Base-by-base conservation (phyloP, 2,113 vertebrate genomes). In the Syrmaticus mikado region DNA sequence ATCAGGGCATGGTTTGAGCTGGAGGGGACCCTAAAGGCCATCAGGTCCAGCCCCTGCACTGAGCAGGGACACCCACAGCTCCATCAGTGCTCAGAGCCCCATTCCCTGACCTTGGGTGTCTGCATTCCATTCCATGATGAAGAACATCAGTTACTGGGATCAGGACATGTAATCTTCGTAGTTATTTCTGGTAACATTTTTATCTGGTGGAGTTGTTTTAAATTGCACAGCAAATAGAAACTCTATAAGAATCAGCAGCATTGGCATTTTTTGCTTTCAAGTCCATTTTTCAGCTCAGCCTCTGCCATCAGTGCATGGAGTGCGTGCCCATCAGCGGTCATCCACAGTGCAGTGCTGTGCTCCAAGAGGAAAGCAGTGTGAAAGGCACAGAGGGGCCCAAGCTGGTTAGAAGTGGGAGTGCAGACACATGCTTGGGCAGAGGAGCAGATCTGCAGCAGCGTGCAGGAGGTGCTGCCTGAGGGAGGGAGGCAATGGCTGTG, bases 381-480 rank as follows among this genome's bases (percentile, higher is more conserved):
- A 22, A 36, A 43, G 25, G 28, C 11, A 65, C 20, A 55, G 20
- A 32, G 40, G 71, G 57, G 41, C 28, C 62, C 24, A 34, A 48
- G 18, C 41, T 61, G 28, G 30, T 48, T 30, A 20, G 48, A 22
- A 15, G n/a, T 52, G 10, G 36, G 19, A 65, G 28, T 40, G 38
- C 58, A 41, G 57, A 13, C 34, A 17, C 10, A 3, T 32, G 61
- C 45, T 58, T 24, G 18, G 36, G 68, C 67, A 40, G 62, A 52
- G 41, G 27, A 45, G 19, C 6, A 10, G n/a, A n/a, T 55, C 28
- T 75, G 75, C 43, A 52, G 74, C 36, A 38, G 8, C 30, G 3
- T 3, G 73, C 3, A 1, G 4, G 2, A 2, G 5, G 57, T 3
- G 27, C 20, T 3, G 10, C n/a, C 79, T 38, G 70, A 10, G 30